phyloP scores from a whole-genome alignment of 2,797 vertebrate species.

The Labeo calbasu region DNA sequence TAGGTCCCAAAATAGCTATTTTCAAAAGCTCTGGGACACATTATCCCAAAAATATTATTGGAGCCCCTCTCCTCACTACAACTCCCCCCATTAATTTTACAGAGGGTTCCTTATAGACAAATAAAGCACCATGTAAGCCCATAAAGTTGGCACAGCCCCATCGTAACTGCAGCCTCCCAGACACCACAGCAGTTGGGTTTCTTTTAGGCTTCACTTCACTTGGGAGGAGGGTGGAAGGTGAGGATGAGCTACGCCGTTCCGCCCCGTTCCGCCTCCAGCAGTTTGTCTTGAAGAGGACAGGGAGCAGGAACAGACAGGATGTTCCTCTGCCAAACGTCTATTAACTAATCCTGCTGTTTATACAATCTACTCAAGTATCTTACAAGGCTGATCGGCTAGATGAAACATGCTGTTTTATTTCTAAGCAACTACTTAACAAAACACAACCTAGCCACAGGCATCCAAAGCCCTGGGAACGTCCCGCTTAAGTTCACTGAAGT shows the following conservation, averaged over 20 bases:
- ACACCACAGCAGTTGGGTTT: constrained; percentile 32
- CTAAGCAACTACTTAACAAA: constrained; percentile 80
- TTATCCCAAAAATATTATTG: constrained; percentile 20
- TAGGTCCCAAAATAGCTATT: not conserved
- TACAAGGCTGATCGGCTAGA: constrained; percentile 73
- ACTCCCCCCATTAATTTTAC: constrained; percentile 43
- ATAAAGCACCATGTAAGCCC: constrained; percentile 56
- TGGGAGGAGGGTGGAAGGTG: constrained; percentile 29
- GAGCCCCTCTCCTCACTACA: constrained; percentile 12
- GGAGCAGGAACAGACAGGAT: constrained; percentile 58
- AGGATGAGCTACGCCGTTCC: constrained; percentile 42
- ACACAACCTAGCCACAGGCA: constrained; percentile 68
- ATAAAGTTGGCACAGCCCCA: constrained; percentile 51
- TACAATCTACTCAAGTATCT: constrained; percentile 72
- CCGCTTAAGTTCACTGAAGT: constrained; percentile 49
- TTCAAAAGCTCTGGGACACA: constrained; percentile 14
- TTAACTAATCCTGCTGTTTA: constrained; percentile 79
- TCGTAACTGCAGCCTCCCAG: constrained; percentile 46
- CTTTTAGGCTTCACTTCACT: not conserved
- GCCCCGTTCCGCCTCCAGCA: constrained; percentile 30
- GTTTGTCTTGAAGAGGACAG: constrained; percentile 56
- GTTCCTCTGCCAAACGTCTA: constrained; percentile 70
- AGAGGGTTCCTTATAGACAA: constrained; percentile 50
- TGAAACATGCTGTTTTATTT: constrained; percentile 78
- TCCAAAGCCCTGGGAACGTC: constrained; percentile 22